These are phyloP conservation scores for Rhinolophus ferrumequinum DNA, from an alignment of 2,113 vertebrate species.

Conservation along the genomic window DNA sequence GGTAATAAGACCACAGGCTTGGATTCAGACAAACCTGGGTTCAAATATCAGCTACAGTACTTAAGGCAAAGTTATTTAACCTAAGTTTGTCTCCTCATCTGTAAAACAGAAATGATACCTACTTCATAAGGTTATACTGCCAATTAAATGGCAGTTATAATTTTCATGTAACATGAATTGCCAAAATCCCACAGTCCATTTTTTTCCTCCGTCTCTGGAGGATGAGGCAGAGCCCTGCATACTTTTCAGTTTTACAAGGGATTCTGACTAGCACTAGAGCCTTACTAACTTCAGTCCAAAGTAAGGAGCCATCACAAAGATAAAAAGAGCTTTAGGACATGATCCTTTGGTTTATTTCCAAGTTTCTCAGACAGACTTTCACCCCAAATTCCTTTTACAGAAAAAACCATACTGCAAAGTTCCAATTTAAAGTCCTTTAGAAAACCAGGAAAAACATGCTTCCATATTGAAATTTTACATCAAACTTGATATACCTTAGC, in stretches of 20 bases:
- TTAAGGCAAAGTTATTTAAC: conserved; percentile 29
- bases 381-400: not conserved
- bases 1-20: not conserved
- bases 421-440: conserved; percentile 44
- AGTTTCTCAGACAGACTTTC: conserved; percentile 3
- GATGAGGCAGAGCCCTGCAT: not conserved
- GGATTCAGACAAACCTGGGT: not conserved
- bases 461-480: conserved; percentile 22
- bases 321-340: not conserved
- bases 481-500: not conserved
- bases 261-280: not conserved
- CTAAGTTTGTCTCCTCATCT: conserved; percentile 12
- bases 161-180: conserved; percentile 20
- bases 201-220: conserved; percentile 1
- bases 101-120: not conserved
- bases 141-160: conserved; percentile 25
- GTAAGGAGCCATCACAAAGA: not conserved
- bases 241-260: not conserved
- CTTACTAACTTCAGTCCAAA: not conserved
- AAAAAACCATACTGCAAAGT: not conserved
- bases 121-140: not conserved
- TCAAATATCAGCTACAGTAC: not conserved
- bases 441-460: conserved; percentile 17
- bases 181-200: not conserved
- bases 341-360: not conserved